Conservation (phyloP, 2,888 invertebrate species). For the Melinopterus prodromus region DNA sequence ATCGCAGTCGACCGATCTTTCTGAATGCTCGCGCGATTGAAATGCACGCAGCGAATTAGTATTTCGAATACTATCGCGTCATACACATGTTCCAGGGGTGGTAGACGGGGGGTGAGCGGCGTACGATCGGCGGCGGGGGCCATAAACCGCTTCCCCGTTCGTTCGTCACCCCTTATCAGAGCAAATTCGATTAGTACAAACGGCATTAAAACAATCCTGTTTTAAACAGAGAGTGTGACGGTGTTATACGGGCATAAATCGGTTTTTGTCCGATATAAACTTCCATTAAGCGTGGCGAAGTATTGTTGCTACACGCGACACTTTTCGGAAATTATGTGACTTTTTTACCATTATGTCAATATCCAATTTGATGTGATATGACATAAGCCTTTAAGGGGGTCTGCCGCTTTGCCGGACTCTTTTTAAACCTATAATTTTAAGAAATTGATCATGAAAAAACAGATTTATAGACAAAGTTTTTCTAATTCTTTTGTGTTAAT, state of each 20-base stretch:
- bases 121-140: constrained; percentile 30
- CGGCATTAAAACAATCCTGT: constrained; percentile 69
- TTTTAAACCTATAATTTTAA: no score
- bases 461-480: no score
- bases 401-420: no score
- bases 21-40: constrained; percentile 56
- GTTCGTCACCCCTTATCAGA: constrained; percentile 54
- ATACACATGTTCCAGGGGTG: constrained; percentile 51
- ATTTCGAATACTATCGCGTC: constrained; percentile 55
- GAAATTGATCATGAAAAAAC: no score
- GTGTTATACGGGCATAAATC: constrained; percentile 49
- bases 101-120: constrained; percentile 39
- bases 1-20: constrained; percentile 58
- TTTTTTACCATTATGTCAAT: no score
- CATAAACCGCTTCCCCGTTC: constrained; percentile 12
- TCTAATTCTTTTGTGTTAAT: no score
- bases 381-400: no score
- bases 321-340: not conserved
- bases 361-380: no score
- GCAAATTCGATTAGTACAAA: constrained; percentile 69
- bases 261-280: constrained; percentile 41
- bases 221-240: constrained; percentile 53
- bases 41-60: constrained; percentile 56
- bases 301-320: not conserved
- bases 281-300: not conserved